phyloP scores from a whole-genome alignment of 2,113 vertebrate genomes.

The Odocoileus hemionus region DNA sequence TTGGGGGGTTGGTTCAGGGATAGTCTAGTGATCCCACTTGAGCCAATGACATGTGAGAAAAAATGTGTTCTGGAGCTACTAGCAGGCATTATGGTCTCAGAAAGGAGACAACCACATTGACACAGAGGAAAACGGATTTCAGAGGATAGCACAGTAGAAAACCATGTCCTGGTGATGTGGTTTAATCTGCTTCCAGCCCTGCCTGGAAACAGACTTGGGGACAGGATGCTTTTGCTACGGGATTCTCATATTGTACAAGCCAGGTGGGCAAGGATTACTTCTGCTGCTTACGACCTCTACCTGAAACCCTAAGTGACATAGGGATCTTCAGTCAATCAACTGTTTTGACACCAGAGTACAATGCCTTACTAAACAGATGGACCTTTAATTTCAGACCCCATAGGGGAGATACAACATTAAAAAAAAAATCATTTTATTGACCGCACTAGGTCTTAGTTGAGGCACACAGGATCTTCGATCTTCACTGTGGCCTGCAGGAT shows the following conservation, averaged over 20 bases:
- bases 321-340: not conserved
- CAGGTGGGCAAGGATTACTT: not conserved
- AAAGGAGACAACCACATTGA: not conserved
- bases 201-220: not conserved
- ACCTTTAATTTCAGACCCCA: not conserved
- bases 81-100: not conserved
- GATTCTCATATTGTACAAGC: not conserved
- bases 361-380: not conserved
- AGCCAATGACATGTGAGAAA: not conserved
- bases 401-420: not conserved
- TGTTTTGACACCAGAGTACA: not conserved
- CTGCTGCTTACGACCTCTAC: not conserved
- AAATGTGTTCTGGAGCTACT: not conserved
- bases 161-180: not conserved
- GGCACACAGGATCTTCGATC: not conserved
- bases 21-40: not conserved
- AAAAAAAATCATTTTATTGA: not conserved
- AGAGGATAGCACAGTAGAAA: not conserved
- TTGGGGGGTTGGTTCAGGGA: not conserved
- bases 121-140: not conserved
- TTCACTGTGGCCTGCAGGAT: not conserved
- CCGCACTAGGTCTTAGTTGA: rapidly evolving
- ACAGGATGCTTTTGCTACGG: not conserved
- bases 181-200: not conserved
- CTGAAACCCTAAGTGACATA: not conserved